Evolutionary conservation across 2,797 vertebrate genomes (phyloP), one percentile per base, ranked within the genome.

Genomic region (Acanthornis magna): DNA sequence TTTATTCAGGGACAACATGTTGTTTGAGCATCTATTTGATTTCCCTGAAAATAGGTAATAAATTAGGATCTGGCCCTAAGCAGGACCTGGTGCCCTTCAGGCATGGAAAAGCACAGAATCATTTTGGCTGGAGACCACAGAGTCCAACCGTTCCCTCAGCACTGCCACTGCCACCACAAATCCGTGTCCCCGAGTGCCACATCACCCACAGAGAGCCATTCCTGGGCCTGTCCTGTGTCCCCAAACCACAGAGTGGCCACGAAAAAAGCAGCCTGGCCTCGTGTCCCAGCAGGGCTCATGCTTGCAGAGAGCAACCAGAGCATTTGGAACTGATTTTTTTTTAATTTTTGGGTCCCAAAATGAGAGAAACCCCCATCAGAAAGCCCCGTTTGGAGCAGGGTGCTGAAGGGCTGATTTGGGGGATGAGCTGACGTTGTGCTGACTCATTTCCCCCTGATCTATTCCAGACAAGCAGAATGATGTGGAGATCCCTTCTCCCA

Each of bases 391-490:
- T 45, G 85, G 23, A 15, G 40, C 9, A 54, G 16, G 51, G 20
- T 18, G 55, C 83, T 47, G 9, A 3, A 58, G 47, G 20, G 27
- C 3, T 55, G 58, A 4, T 43, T 77, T 16, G 54, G 26, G 32
- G 16, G 4, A 3, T 4, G 36, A 32, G 63, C 29, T 32, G 45
- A 0, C 3, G 1, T 7, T 43, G 2, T 26, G 48, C 20, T 89
- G 82, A 92, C 48, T 91, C 66, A 32, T 94, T 53, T 71, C 53
- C 29, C 20, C 81, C 95, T 92, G 89, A 13, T 85, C 43, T 60
- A 72, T 96, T 92, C 10, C 97, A 99, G 99, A 99, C 97, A 99
- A 99, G 95, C 99, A 99, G 98, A 99, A 99, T 42, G 99, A 99
- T 51, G 96, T 99, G 98, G 99, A 99, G 97, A 98, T 99, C 73